Evolutionary conservation across 2,888 invertebrate genomes (phyloP), one percentile per base, ranked within the genome.

Genomic region (Chaetoderma sp.): DNA sequence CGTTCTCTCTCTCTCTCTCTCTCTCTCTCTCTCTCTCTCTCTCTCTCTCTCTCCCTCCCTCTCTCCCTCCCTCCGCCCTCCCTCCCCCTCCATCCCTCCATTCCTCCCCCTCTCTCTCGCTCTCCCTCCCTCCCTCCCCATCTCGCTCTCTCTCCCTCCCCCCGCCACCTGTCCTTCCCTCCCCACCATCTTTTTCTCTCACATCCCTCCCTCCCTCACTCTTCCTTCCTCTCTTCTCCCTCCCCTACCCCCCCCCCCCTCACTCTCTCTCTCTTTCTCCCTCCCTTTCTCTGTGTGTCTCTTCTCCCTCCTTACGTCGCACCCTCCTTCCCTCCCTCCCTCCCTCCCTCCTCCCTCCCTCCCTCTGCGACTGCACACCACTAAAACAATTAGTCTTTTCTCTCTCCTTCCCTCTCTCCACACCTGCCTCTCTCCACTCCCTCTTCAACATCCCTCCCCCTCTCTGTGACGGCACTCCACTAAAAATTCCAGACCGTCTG

Each of bases 261-360:
- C 1, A 23, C 23, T 44, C 47, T 18, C 49, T 49, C 23, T 23
- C 25, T 49, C 33, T 39, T 39, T 47, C n/a, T 50, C 59, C 60
- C 13, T 44, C 54, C 44, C 72, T 57, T 63, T 68, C 33, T 58
- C 47, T 56, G 60, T 62, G 47, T 61, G 64, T 30, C 62, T 60
- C 65, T 64, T 63, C 21, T 60, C 39, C 45, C 57, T 50, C 5
- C 45, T 30, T 28, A 60, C 36, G 1, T 25, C 28, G 21, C 55
- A 30, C 36, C 50, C 27, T 44, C n/a, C n/a, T 45, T 50, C 23
- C 42, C 36, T 54, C n/a, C 39, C 21, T 54, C 13, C n/a, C 32
- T 62, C 33, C 63, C 44, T 61, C 60, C 65, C 49, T 36, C 45
- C 33, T 45, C 33, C 42, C 47, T 39, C 30, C 28, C 23, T 47